Base-by-base conservation (phyloP, 2,797 vertebrate genomes). In the Alauda arvensis region DNA sequence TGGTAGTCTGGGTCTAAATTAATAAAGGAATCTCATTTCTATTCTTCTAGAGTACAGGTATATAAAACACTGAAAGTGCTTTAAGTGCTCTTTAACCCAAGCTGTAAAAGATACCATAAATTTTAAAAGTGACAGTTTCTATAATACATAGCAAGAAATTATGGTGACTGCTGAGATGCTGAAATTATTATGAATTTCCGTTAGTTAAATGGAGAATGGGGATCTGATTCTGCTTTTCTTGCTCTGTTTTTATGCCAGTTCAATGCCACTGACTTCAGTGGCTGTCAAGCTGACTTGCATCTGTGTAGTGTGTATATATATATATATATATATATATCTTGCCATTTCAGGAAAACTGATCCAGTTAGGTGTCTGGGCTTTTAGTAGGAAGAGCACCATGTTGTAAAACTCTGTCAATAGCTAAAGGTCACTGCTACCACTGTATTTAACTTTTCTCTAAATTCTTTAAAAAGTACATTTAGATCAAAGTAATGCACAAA, bases 61-160 rank as follows among this genome's bases (percentile, higher is more conserved):
- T 83, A 87, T 93, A 66, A 92, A 86, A 65, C 55, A 88, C 29
- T 75, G 45, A 25, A 77, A 88, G 56, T 78, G 49, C 65, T 86
- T 51, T 91, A 78, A 83, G 33, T 89, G 61, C 88, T 90, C 75
- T 94, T 90, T 85, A 94, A 83, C 57, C 33, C 37, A 90, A 71
- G 31, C 68, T 87, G 49, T 84, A 88, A 79, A 83, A 83, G 62
- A 72, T 40, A 70, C n/a, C 20, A 91, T 93, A 87, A 85, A 93
- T 92, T 88, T 46, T 6, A 69, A 65, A 86, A 87, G 31, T 80
- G 90, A 60, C 70, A 48, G 42, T 71, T 94, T 85, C 72, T 85
- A 14, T 83, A 92, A 67, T 37, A 60, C 53, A 37, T 78, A 63
- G 42, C 29, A 88, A 76, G 84, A 89, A 91, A 69, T 92, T 75